Base-by-base conservation (phyloP, 1,140 invertebrate genomes). In the Dinothrombium tinctorium region DNA sequence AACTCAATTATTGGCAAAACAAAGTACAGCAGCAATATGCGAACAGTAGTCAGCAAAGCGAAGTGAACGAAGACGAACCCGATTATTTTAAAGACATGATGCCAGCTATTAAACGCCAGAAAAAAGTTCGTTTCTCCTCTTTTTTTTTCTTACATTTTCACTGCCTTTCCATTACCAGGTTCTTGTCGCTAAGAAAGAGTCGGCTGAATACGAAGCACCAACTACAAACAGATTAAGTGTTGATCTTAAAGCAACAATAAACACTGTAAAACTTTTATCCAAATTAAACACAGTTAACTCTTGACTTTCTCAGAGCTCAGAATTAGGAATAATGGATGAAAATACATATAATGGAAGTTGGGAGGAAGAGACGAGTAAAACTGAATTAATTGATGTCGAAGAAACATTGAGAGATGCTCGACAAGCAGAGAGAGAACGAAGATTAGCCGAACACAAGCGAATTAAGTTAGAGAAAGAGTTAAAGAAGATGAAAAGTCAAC, bases 401-500 rank as follows among this genome's bases (percentile, higher is more conserved):
- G 36, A 8, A 5, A 37, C 4, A 21, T 9, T 37, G 7, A 17
- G 20, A 8, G 20, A 37, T 17, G 8, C 23, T 4, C 19, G 36
- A 37, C 36, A 37, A 37, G 15, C 14, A 7, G 36, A 37, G 23
- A 37, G 14, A 8, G 36, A 37, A 20, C 4, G 19, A 20, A 37
- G 20, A 21, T 21, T 37, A 21, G 14, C 20, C 7, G 36, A 37
- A 37, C 36, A 37, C 14, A 8, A 22, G 19, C 36, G 36, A 8
- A 37, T 37, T 8, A 37, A 37, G 23, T 19, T 37, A 21, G 36
- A 37, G 23, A 37, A 37, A 37, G 36, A 37, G 19, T 6, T 37
- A 11, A 37, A 37, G 23, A 37, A 37, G 23, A 20, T 21, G 8
- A 37, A 37, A 20, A 12, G 7, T 17, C n/a, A 15, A 22, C n/a